Conservation (phyloP, 2,113 vertebrate species). For the Balaenoptera acutorostrata region DNA sequence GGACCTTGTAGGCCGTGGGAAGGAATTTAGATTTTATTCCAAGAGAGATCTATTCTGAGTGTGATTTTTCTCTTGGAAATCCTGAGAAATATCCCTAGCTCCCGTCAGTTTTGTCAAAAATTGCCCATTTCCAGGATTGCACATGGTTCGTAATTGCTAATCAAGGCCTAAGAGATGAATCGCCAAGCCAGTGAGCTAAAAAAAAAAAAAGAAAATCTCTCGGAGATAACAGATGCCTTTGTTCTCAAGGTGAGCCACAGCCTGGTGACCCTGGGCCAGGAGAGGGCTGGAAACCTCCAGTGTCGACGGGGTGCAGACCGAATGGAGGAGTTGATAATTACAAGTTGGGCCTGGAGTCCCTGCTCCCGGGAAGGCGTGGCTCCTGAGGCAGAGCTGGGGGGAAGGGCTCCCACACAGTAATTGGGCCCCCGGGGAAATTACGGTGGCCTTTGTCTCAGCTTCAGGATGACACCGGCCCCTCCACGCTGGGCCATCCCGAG, state of each 20-base stretch:
- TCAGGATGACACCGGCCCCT: not conserved
- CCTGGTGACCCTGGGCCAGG: not conserved
- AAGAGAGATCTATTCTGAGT: not conserved
- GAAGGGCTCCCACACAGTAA: conserved; percentile 1
- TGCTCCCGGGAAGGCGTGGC: not conserved
- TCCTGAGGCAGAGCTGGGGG: not conserved
- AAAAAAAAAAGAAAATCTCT: not conserved
- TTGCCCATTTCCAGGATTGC: not conserved
- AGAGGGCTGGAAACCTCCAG: not conserved
- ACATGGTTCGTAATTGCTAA: not conserved
- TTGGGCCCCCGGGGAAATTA: conserved; percentile 25
- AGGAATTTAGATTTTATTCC: not conserved
- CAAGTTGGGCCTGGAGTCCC: not conserved
- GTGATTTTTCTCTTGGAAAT: not conserved
- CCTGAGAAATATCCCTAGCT: not conserved
- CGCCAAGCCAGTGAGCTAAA: not conserved
- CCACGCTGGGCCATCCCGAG: not conserved
- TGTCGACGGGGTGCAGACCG: not conserved
- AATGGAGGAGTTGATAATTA: not conserved
- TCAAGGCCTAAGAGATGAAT: not conserved
- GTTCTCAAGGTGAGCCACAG: not conserved
- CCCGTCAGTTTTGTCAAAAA: not conserved
- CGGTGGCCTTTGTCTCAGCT: conserved; percentile 6
- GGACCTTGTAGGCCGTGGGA: not conserved
- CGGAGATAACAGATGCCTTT: not conserved